Percentiles rank a stretch among this genome's conserved stretches.
Conservation (phyloP, 2,888 invertebrate genomes). For the Thymelicus lineola region DNA sequence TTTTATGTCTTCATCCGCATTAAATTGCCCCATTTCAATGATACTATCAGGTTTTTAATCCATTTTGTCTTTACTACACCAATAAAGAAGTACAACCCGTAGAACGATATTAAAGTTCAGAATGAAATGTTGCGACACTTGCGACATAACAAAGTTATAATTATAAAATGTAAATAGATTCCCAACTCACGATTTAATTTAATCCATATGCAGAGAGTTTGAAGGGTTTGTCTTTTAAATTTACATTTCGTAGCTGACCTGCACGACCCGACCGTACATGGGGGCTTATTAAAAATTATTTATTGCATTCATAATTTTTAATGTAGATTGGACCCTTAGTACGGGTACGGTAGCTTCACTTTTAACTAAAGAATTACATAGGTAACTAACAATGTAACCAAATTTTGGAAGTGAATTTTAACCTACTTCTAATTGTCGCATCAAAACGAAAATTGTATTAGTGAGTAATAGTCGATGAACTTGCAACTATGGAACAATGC, state of each 20-base stretch:
- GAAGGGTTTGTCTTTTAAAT: not conserved
- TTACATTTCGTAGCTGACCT: not conserved
- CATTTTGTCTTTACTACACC: conserved; percentile 30
- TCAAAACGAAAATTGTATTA: too few species aligned
- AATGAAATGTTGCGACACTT: not conserved
- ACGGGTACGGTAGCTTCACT: too few species aligned
- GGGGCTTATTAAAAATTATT: not conserved
- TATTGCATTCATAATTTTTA: not conserved
- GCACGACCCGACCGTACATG: not conserved
- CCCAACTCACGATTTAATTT: not conserved
- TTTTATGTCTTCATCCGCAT: conserved; percentile 42
- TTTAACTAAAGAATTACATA: too few species aligned
- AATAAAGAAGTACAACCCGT: conserved; percentile 22
- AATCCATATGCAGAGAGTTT: not conserved
- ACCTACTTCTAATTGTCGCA: too few species aligned
- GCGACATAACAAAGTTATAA: not conserved
- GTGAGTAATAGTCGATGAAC: too few species aligned
- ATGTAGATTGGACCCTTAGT: too few species aligned
- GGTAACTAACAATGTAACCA: too few species aligned
- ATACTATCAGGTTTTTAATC: conserved; percentile 39
- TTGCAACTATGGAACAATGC: too few species aligned
- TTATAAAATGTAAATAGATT: not conserved
- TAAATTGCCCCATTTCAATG: conserved; percentile 37
- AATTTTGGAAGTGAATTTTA: too few species aligned
- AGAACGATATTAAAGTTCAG: not conserved